These are phyloP conservation scores for Apotomis betuletana DNA, from an alignment of 2,888 invertebrate species.

Conservation along the genomic window DNA sequence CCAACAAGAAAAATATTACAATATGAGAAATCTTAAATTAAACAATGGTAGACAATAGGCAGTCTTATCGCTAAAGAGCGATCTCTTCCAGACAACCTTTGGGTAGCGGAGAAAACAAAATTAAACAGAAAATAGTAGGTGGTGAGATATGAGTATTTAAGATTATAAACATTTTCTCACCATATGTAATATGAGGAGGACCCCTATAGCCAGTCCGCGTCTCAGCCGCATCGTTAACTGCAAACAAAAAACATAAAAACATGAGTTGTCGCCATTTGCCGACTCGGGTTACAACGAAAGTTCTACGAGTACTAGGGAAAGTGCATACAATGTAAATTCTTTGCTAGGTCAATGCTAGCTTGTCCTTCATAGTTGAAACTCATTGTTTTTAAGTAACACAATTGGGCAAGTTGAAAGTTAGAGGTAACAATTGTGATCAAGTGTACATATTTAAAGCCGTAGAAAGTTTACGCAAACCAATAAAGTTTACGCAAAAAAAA, in stretches of 20 bases:
- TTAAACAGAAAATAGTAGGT: no score
- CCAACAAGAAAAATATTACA: no score
- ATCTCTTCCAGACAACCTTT: no score
- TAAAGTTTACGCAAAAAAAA: no score
- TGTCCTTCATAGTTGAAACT: conserved; percentile 30
- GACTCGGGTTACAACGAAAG: conserved; percentile 34
- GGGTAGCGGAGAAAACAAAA: no score
- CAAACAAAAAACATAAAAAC: conserved; percentile 60
- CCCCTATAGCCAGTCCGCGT: conserved; percentile 67
- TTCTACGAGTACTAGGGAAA: conserved; percentile 40
- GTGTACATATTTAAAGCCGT: no score
- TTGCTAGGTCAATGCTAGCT: conserved; percentile 32
- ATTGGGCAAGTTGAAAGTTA: not conserved
- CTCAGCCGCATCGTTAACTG: conserved; percentile 76
- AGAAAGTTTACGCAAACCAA: no score
- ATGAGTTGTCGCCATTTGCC: conserved; percentile 33
- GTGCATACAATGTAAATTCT: conserved; percentile 26
- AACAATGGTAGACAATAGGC: no score
- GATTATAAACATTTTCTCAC: conserved; percentile 56
- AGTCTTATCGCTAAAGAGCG: no score
- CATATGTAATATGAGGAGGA: conserved; percentile 77
- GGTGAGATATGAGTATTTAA: no score
- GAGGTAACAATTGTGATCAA: no score
- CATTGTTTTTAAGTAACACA: conserved; percentile 9
- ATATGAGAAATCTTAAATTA: no score